A percentile compares a stretch with the other conserved stretches of the same genome.
Evolutionary conservation across 2,888 invertebrate species (phyloP).

Genomic region (Ditylenchus weischeri): DNA sequence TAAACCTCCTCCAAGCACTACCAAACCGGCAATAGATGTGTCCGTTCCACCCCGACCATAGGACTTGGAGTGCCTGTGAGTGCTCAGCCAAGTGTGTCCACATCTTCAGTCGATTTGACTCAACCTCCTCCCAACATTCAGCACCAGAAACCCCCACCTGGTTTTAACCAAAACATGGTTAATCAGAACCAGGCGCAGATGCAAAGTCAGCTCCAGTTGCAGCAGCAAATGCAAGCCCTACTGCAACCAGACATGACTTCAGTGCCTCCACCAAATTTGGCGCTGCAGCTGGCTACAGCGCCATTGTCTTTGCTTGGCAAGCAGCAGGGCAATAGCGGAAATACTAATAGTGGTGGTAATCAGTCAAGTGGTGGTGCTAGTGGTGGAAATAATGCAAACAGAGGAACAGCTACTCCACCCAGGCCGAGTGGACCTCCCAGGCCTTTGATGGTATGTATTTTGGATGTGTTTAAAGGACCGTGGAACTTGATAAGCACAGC

Average conservation of each 20-base stretch:
- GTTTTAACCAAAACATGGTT: too few species aligned
- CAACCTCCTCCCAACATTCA: conserved; percentile 10
- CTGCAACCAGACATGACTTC: neutral
- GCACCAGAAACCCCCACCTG: neutral
- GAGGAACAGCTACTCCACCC: neutral
- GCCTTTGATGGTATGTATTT: neutral
- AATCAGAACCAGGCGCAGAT: neutral
- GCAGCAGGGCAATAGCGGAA: neutral
- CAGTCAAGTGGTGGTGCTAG: too few species aligned
- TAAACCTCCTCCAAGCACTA: neutral
- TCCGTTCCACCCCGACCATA: conserved; percentile 14
- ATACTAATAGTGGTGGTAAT: too few species aligned
- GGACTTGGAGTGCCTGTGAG: neutral
- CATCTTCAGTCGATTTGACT: neutral
- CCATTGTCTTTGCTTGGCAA: neutral
- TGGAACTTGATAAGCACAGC: too few species aligned
- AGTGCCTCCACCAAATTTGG: conserved; percentile 8
- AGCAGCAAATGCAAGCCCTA: conserved; percentile 1
- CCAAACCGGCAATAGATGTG: conserved; percentile 2
- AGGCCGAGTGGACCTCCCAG: neutral
- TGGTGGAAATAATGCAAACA: too few species aligned
- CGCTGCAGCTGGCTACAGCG: neutral
- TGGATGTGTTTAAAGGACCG: too few species aligned
- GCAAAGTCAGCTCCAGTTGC: conserved; percentile 1
- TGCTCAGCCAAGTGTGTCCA: neutral